These are phyloP conservation scores for Sebastes vulpes DNA, from an alignment of 2,797 vertebrate species.

Conservation along the genomic window DNA sequence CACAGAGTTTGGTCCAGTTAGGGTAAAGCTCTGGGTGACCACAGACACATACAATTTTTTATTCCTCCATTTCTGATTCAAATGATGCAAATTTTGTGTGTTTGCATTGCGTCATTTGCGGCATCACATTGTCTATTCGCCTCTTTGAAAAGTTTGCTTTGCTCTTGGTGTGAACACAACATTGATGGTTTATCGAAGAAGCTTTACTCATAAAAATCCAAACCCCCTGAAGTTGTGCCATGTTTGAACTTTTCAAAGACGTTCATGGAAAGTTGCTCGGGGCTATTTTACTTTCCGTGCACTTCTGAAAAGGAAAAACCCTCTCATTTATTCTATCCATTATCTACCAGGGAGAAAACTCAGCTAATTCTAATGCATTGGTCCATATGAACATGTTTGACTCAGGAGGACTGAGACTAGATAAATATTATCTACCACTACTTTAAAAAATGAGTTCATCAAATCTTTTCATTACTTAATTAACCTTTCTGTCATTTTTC, in stretches of 20 bases:
- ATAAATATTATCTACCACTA: slow-evolving; percentile 30
- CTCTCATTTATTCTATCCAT: slow-evolving; percentile 2
- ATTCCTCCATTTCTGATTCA: no score
- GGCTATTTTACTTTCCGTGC: slow-evolving; percentile 2
- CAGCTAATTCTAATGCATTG: neutral
- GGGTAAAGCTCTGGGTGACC: no score
- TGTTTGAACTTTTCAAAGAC: neutral
- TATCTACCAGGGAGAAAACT: neutral
- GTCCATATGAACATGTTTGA: neutral
- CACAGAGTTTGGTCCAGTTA: no score
- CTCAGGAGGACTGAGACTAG: neutral
- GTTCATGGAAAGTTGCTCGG: neutral
- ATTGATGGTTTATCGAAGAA: neutral
- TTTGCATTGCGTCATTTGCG: neutral
- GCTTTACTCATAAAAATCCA: neutral
- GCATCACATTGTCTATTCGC: neutral
- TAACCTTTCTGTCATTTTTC: slow-evolving; percentile 3
- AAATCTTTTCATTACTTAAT: slow-evolving; percentile 22
- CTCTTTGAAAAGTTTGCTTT: no score
- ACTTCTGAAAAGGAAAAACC: neutral
- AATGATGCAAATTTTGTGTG: no score
- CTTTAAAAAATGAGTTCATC: neutral
- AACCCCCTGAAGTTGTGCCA: neutral
- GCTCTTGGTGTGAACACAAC: no score
- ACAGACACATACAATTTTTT: no score